phyloP scores from a whole-genome alignment of 2,888 invertebrate genomes.

The Endomychus coccineus region DNA sequence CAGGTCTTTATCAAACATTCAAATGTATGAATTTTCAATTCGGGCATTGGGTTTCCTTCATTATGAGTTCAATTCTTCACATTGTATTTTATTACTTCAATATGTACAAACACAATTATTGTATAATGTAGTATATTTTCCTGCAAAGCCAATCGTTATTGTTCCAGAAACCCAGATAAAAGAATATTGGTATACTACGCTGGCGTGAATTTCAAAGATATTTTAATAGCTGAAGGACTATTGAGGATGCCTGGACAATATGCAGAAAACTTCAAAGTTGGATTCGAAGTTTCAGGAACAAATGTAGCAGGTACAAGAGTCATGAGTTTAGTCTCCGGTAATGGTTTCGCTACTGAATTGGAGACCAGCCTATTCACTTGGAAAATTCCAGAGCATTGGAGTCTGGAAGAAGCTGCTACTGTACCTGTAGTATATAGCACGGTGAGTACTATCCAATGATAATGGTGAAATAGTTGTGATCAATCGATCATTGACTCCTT shows the following conservation, averaged over 20 bases:
- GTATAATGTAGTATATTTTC: too few species aligned
- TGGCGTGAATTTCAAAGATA: conserved; percentile 90
- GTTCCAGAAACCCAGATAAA: conserved; percentile 5
- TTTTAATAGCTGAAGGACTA: conserved; percentile 92
- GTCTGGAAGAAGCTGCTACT: conserved; percentile 57
- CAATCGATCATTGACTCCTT: too few species aligned
- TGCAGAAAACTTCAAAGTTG: conserved; percentile 78
- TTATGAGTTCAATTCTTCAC: too few species aligned
- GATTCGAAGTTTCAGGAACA: conserved; percentile 70
- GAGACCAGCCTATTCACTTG: conserved; percentile 47
- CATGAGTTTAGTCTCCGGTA: conserved; percentile 42
- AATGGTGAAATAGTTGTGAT: too few species aligned
- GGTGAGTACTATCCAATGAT: too few species aligned
- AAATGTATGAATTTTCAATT: too few species aligned
- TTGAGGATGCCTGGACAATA: conserved; percentile 86
- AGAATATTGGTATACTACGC: conserved; percentile 61
- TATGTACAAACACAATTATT: too few species aligned
- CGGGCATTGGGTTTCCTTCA: too few species aligned
- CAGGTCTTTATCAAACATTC: too few species aligned
- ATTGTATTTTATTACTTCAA: too few species aligned
- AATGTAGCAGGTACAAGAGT: conserved; percentile 36
- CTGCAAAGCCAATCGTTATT: too few species aligned
- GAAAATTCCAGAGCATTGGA: conserved; percentile 49
- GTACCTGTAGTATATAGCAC: conserved; percentile 59
- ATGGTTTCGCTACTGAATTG: conserved; percentile 49